phyloP scores from a whole-genome alignment of 1,140 invertebrate genomes.

The Hyles vespertilio region DNA sequence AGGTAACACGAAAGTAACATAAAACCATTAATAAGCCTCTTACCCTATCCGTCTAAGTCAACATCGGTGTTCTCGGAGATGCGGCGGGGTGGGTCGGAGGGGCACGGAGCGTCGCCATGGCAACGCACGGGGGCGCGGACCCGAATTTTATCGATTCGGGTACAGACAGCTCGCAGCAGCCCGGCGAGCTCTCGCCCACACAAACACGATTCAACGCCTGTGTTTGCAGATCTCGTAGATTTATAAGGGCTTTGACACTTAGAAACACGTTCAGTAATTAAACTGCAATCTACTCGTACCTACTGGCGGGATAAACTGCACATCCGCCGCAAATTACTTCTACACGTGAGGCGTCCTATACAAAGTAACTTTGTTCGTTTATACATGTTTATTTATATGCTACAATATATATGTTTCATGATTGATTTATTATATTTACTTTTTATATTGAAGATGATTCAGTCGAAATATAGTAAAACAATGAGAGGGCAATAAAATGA shows the following conservation, averaged over 20 bases:
- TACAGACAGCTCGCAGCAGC: slow-evolving; percentile 59
- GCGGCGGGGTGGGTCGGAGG: slow-evolving; percentile 38
- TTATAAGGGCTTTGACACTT: slow-evolving; percentile 66
- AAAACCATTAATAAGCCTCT: slow-evolving; percentile 75
- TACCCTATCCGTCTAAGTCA: slow-evolving; percentile 75
- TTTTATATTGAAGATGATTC: no score
- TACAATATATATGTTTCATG: no score
- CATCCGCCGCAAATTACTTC: slow-evolving; percentile 34
- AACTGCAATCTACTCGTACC: slow-evolving; percentile 36
- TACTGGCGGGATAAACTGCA: slow-evolving; percentile 9
- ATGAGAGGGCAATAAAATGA: no score
- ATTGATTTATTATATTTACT: no score
- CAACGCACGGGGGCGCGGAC: slow-evolving; percentile 63
- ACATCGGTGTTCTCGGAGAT: slow-evolving; percentile 65
- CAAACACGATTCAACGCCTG: slow-evolving; percentile 65
- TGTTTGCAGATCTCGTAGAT: slow-evolving; percentile 68
- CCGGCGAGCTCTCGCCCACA: slow-evolving; percentile 55
- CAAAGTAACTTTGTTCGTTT: no score
- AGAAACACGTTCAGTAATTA: slow-evolving; percentile 47
- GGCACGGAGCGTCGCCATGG: slow-evolving; percentile 50
- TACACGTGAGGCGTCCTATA: slow-evolving; percentile 7
- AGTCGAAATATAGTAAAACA: no score
- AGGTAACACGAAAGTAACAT: slow-evolving; percentile 56
- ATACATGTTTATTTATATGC: no score
- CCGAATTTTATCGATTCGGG: slow-evolving; percentile 74